Conservation (phyloP, 2,797 vertebrate genomes). For the Artibeus lituratus region DNA sequence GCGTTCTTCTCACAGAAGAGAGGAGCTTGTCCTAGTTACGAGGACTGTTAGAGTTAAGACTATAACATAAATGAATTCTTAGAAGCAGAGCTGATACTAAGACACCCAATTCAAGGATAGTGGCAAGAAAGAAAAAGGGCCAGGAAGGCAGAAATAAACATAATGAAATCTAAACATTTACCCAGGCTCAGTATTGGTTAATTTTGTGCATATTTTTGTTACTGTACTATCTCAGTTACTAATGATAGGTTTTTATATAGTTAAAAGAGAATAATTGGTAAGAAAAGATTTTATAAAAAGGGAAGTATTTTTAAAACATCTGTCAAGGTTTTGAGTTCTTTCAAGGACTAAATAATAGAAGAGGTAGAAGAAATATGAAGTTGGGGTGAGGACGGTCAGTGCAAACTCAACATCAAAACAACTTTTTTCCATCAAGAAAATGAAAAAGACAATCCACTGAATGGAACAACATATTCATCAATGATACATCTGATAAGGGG, state of each 20-base stretch:
- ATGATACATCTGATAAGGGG: background rate
- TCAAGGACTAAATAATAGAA: background rate
- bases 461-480: background rate
- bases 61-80: background rate
- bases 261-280: background rate
- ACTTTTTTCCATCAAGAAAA: background rate
- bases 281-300: background rate
- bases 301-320: background rate
- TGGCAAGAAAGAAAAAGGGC: background rate
- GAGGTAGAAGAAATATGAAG: background rate
- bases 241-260: background rate
- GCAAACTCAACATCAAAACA: background rate
- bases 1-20: background rate
- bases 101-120: background rate
- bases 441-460: background rate
- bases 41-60: background rate
- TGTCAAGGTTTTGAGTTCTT: background rate
- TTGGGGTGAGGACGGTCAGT: background rate
- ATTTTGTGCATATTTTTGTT: background rate
- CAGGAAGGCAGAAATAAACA: background rate
- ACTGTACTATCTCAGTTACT: background rate
- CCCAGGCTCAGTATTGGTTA: background rate
- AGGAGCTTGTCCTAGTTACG: background rate
- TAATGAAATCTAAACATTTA: background rate
- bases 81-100: background rate